Evolutionary conservation across 2,888 invertebrate genomes (phyloP).

Genomic region (Pterostichus madidus): DNA sequence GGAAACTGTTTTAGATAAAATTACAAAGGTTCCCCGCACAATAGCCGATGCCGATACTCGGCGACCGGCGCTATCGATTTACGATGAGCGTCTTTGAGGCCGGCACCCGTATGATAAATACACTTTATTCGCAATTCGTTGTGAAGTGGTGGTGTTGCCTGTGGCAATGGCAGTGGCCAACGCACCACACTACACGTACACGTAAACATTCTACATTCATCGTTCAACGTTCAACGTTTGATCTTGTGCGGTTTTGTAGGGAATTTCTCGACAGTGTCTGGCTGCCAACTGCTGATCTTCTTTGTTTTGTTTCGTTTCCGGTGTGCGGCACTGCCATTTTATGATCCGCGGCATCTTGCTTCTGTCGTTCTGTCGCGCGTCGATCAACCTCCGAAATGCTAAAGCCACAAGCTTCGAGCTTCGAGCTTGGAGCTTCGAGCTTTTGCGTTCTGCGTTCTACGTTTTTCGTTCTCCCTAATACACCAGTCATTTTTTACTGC

Average conservation of each 20-base stretch:
- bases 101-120: constrained; percentile 58
- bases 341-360: constrained; percentile 38
- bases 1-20: constrained; percentile 65
- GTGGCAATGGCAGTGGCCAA: neutral
- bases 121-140: constrained; percentile 24
- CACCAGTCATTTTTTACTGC: constrained; percentile 17
- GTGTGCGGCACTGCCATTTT: constrained; percentile 5
- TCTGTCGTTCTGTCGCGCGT: constrained; percentile 11
- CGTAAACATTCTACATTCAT: too few relatives aligned
- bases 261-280: constrained; percentile 4
- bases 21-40: constrained; percentile 58
- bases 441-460: too few relatives aligned
- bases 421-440: constrained; percentile 18
- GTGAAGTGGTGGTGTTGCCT: constrained; percentile 26
- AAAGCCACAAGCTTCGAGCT: constrained; percentile 14
- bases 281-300: constrained; percentile 9
- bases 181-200: too few relatives aligned
- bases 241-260: constrained; percentile 37
- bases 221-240: neutral
- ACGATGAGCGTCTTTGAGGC: constrained; percentile 58
- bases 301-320: constrained; percentile 48
- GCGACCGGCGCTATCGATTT: constrained; percentile 50
- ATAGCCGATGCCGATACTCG: constrained; percentile 57
- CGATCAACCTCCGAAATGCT: neutral
- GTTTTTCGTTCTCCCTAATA: neutral